Evolutionary conservation across 2,888 invertebrate species (phyloP), one percentile per base, ranked within the genome.

Genomic region (Thymelicus lineola): DNA sequence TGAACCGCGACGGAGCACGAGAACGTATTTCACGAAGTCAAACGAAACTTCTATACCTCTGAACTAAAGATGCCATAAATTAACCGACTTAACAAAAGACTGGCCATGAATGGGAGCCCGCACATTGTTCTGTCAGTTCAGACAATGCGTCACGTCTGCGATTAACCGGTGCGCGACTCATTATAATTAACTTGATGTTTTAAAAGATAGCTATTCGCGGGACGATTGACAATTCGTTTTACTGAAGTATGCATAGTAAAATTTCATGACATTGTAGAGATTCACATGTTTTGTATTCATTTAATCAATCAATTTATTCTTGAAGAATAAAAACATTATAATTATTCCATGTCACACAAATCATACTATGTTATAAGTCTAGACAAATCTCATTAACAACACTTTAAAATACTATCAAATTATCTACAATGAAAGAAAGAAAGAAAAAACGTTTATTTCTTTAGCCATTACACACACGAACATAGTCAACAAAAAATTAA

Each of bases 121-220:
- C 86, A 87, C 88, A 87, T 85, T 88, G 89, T 89, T 87, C 88
- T 84, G 84, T 84, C 87, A 86, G 82, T 83, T 84, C 78, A 85
- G 84, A 89, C 88, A 89, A 88, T 87, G 88, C 84, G 80, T 81
- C 83, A 82, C 76, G 75, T 69, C 82, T 82, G 83, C 86, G 86
- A 88, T 87, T 87, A 88, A 85, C 82, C 78, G 78, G 78, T 77
- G 79, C 77, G 78, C 80, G 81, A 76, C 84, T 87, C 84, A 85
- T 87, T 87, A 86, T 87, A 87, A 87, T 87, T 86, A 87, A 86
- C 84, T 84, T 78, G 79, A 74, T 73, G 70, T 69, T 68, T 62
- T 60, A 28, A 75, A 75, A 74, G 53, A 75, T 74, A 14, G 28
- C 75, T 74, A 60, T 75, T 76, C 73, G 70, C 45, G 61, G 12